These are phyloP conservation scores for Neostethus bicornis DNA, from an alignment of 2,797 vertebrate genomes.

Conservation along the genomic window DNA sequence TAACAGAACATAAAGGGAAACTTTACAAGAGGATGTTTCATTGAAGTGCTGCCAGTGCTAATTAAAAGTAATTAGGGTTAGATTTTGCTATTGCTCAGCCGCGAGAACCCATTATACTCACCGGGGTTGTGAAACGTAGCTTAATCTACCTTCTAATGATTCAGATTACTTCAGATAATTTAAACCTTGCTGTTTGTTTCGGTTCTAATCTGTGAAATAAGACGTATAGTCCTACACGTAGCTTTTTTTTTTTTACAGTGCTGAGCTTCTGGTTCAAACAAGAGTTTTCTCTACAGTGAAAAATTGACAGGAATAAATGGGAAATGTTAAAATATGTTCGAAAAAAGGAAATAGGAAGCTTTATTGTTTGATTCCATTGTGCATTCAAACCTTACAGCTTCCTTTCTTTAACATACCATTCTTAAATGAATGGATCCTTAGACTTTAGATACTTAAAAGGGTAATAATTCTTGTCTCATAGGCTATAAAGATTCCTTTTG, in stretches of 20 bases:
- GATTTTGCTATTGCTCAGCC: slow-evolving; percentile 30
- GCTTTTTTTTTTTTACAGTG: neutral
- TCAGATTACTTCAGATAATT: slow-evolving; percentile 20
- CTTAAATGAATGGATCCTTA: no score
- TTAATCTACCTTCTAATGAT: slow-evolving; percentile 29
- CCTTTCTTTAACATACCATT: no score
- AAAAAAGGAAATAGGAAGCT: no score
- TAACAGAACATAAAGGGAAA: slow-evolving; percentile 3
- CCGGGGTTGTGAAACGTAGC: slow-evolving; percentile 19
- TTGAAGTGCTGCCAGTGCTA: slow-evolving; percentile 24
- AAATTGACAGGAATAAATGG: no score
- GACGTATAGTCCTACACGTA: neutral
- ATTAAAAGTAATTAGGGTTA: slow-evolving; percentile 30
- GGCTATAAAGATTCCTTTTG: no score
- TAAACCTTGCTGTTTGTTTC: neutral
- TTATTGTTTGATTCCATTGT: no score
- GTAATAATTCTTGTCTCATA: no score
- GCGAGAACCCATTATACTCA: slow-evolving; percentile 17
- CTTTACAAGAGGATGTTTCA: slow-evolving; percentile 6
- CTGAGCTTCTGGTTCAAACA: slow-evolving; percentile 15
- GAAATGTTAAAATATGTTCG: no score
- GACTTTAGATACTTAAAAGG: no score
- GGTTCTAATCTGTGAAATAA: neutral
- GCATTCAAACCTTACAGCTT: no score
- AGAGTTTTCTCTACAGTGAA: no score